These are phyloP conservation scores for Sympetrum striolatum DNA, from an alignment of 2,888 invertebrate genomes.

Conservation along the genomic window DNA sequence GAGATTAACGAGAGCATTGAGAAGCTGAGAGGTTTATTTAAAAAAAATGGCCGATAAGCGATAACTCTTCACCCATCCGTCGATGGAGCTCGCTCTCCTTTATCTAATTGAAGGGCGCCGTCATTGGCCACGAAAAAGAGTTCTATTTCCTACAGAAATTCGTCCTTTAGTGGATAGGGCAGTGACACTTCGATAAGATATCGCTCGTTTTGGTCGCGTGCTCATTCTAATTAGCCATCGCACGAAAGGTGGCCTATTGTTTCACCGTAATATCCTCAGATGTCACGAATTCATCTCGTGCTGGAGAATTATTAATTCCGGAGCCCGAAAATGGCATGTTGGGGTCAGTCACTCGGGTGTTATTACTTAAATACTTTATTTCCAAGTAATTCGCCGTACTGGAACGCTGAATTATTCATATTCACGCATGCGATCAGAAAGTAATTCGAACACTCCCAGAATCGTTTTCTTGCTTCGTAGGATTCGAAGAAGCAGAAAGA, in stretches of 20 bases:
- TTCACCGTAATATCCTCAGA: too few relatives aligned
- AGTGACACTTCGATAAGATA: not conserved
- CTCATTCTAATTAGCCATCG: not conserved
- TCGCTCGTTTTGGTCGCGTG: not conserved
- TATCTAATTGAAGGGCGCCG: not conserved
- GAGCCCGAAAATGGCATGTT: too few relatives aligned
- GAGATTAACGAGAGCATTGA: not conserved
- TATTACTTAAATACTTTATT: too few relatives aligned
- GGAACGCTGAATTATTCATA: too few relatives aligned
- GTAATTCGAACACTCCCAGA: too few relatives aligned
- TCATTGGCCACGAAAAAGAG: not conserved
- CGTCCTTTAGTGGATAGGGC: not conserved
- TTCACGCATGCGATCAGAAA: too few relatives aligned
- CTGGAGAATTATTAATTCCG: too few relatives aligned
- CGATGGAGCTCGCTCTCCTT: not conserved
- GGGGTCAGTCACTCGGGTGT: too few relatives aligned
- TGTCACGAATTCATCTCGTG: too few relatives aligned
- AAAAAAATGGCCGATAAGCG: not conserved
- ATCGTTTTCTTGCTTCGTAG: too few relatives aligned
- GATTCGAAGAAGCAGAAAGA: too few relatives aligned
- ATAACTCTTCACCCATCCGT: not conserved
- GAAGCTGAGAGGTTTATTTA: not conserved
- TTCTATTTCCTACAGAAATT: not conserved
- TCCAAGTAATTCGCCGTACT: too few relatives aligned
- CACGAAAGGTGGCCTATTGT: not conserved